Evolutionary conservation across 2,888 invertebrate species (phyloP).

Genomic region (Platycheirus albimanus): DNA sequence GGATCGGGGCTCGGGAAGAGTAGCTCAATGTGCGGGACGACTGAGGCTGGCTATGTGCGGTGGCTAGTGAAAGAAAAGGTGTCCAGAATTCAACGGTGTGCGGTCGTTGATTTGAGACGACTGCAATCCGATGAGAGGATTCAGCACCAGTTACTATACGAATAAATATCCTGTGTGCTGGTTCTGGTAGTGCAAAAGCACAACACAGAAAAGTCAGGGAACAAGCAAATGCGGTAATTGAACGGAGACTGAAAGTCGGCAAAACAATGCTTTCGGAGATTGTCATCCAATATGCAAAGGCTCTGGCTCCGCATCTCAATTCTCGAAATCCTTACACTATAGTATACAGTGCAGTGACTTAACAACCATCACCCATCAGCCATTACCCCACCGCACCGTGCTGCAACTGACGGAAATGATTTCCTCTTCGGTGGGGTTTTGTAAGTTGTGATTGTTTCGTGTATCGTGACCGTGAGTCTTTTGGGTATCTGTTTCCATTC

Average conservation of each 20-base stretch:
- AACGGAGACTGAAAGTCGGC: slow-evolving; percentile 67
- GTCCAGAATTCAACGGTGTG: slow-evolving; percentile 62
- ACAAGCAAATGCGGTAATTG: slow-evolving; percentile 62
- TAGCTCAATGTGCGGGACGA: slow-evolving; percentile 16
- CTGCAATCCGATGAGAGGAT: slow-evolving; percentile 61
- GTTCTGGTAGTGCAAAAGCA: no score
- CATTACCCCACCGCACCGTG: background rate
- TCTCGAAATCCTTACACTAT: background rate
- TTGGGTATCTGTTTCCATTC: slow-evolving; percentile 30
- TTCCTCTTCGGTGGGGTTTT: slow-evolving; percentile 58
- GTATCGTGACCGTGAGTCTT: slow-evolving; percentile 56
- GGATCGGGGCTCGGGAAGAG: background rate
- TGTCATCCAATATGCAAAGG: slow-evolving; percentile 67
- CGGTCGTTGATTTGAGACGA: slow-evolving; percentile 71
- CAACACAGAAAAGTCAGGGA: slow-evolving; percentile 4
- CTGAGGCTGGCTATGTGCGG: background rate
- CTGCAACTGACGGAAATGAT: slow-evolving; percentile 71
- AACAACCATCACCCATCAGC: background rate
- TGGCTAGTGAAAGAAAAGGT: slow-evolving; percentile 47
- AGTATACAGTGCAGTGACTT: background rate
- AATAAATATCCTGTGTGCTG: slow-evolving; percentile 37
- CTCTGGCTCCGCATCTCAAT: background rate
- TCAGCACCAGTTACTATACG: background rate
- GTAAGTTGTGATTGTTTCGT: slow-evolving; percentile 71
- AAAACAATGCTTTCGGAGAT: slow-evolving; percentile 67